Base-by-base conservation (phyloP, 2,113 vertebrate species). In the Onychostoma macrolepis region DNA sequence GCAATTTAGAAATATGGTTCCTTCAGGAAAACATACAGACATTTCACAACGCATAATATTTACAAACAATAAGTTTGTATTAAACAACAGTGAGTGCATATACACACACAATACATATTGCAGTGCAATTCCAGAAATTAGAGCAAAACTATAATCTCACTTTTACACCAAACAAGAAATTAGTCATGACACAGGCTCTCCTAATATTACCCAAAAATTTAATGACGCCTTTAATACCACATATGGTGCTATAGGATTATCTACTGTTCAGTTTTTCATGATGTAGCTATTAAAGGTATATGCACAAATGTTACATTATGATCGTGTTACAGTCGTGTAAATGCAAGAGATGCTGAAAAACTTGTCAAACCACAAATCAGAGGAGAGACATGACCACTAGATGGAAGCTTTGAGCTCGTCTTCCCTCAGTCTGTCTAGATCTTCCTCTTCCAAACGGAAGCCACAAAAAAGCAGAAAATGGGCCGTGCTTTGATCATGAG, bases 341-440 rank as follows among this genome's bases (percentile, higher is more conserved):
- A 61, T 41, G 53, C 12, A 33, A 82, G n/a, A 26, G 38, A 82
- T 21, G 24, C 36, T 67, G 61, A 67, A 13, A 67, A 45, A 1
- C 12, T 38, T 1, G 1, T 26, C 58, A 36, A 12, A 19, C 30
- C n/a, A 61, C 53, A 76, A 13, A 36, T 72, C 28, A 74, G 36
- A 82, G 38, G 19, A 87, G 21, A 74, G 56, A 72, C 15, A 58
- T 48, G 89, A 19, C 89, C 89, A 89, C 89, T 86, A 86, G 89
- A 83, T 87, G 89, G 80, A 69, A 83, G 53, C 41, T 36, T 1
- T 86, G 74, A 76, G 75, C 58, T 12, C 33, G 33, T 36, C 4
- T 72, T 72, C 24, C 21, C 38, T 41, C 21, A 41, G 71, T n/a
- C 19, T 2, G 71, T n/a, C 36, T 45, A n/a, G 24, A 67, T 82